phyloP scores from a whole-genome alignment of 2,888 invertebrate species.

The Eristalis intricaria region DNA sequence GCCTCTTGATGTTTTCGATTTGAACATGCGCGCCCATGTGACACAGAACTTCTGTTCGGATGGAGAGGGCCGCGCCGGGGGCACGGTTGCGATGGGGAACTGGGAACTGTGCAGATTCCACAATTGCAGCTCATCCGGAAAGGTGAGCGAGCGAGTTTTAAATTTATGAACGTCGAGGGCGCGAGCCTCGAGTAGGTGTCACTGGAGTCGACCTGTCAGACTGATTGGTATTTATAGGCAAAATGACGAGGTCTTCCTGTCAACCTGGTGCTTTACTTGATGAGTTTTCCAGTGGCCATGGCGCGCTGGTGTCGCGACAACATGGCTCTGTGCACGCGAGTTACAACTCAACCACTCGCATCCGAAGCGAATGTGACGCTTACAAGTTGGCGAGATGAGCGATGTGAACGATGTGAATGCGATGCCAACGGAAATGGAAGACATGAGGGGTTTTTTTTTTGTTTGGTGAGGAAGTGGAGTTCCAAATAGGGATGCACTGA shows the following conservation, averaged over 20 bases:
- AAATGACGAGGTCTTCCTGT: slow-evolving; percentile 66
- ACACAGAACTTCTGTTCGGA: neutral
- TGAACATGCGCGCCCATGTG: neutral
- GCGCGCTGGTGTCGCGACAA: neutral
- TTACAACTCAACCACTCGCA: neutral
- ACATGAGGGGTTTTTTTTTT: neutral
- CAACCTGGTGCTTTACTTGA: slow-evolving; percentile 61
- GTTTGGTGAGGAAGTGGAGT: neutral
- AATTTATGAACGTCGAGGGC: slow-evolving; percentile 44
- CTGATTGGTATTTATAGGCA: slow-evolving; percentile 70
- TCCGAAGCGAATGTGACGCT: neutral
- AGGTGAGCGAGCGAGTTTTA: slow-evolving; percentile 51
- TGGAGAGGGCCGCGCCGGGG: neutral
- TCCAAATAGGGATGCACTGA: neutral
- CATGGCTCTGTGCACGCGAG: neutral
- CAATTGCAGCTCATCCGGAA: slow-evolving; percentile 26
- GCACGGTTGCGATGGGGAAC: neutral
- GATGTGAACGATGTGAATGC: neutral
- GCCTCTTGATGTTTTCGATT: neutral
- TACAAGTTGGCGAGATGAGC: neutral
- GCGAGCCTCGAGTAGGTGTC: slow-evolving; percentile 47
- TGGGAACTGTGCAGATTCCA: neutral
- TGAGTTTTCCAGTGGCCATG: neutral
- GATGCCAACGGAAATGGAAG: neutral
- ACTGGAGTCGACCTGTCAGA: slow-evolving; percentile 51